Conservation (phyloP, 2,888 invertebrate genomes). For the Drosophila dives region DNA sequence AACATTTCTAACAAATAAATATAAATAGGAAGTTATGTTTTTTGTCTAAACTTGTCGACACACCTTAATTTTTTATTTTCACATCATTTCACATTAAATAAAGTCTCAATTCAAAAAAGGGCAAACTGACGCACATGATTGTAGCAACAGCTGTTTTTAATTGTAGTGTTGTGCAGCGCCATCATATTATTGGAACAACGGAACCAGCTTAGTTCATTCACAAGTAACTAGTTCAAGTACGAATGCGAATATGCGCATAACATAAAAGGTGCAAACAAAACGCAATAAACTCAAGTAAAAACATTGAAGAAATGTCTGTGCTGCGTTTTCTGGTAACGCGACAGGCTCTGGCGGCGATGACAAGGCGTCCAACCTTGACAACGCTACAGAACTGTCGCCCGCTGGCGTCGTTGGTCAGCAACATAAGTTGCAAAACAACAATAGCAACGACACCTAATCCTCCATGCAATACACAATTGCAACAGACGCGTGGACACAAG, state of each 20-base stretch:
- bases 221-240: slow-evolving; percentile 9
- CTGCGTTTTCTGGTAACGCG: slow-evolving; percentile 68
- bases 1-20: background rate
- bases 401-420: slow-evolving; percentile 29
- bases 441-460: slow-evolving; percentile 9
- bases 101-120: background rate
- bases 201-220: slow-evolving; percentile 3
- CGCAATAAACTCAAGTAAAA: slow-evolving; percentile 16
- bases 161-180: slow-evolving; percentile 8
- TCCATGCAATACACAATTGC: slow-evolving; percentile 19
- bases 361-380: slow-evolving; percentile 30
- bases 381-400: slow-evolving; percentile 31
- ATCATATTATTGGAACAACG: background rate
- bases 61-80: background rate
- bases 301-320: slow-evolving; percentile 57
- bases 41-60: background rate
- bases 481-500: slow-evolving; percentile 84
- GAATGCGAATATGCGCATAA: slow-evolving; percentile 34
- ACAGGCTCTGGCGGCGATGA: slow-evolving; percentile 58
- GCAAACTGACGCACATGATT: background rate
- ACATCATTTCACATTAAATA: background rate
- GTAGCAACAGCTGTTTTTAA: slow-evolving; percentile 20
- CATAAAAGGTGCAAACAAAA: slow-evolving; percentile 14
- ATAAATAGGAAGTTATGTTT: too few relatives aligned
- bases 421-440: slow-evolving; percentile 16